Conservation (phyloP, 1,140 invertebrate species). For the Acromyrmex echinatior region DNA sequence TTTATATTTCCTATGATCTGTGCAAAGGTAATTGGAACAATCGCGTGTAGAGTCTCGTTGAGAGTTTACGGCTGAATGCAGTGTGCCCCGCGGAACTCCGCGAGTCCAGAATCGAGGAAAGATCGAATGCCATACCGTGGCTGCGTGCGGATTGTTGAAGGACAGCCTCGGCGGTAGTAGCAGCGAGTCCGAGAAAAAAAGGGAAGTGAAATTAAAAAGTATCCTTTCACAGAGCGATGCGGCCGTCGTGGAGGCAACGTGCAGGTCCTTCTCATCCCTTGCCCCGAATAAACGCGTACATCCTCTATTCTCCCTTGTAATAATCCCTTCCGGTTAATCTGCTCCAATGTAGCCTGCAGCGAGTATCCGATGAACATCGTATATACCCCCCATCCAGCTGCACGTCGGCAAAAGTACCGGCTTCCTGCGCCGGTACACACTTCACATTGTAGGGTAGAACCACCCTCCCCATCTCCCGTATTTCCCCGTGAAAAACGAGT, state of each 20-base stretch:
- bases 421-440: conserved; percentile 73
- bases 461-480: conserved; percentile 37
- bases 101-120: conserved; percentile 54
- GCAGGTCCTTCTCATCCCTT: conserved; percentile 79
- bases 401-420: conserved; percentile 71
- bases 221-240: conserved; percentile 64
- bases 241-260: conserved; percentile 54
- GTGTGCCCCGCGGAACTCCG: not conserved
- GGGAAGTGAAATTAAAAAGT: conserved; percentile 79
- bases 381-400: conserved; percentile 68
- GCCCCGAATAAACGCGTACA: conserved; percentile 78
- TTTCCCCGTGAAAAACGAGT: conserved; percentile 74
- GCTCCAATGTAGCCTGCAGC: conserved; percentile 79
- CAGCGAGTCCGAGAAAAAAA: conserved; percentile 28
- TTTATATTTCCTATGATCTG: not conserved
- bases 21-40: not conserved
- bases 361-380: conserved; percentile 77
- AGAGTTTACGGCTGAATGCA: conserved; percentile 15
- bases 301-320: conserved; percentile 77
- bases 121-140: conserved; percentile 63
- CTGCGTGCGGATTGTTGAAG: conserved; percentile 62
- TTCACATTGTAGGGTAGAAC: conserved; percentile 64
- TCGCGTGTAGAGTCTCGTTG: not conserved
- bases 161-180: conserved; percentile 51
- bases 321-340: conserved; percentile 85